These are phyloP conservation scores for Lepilemur ruficaudatus DNA, from an alignment of 2,797 vertebrate genomes.

Conservation along the genomic window DNA sequence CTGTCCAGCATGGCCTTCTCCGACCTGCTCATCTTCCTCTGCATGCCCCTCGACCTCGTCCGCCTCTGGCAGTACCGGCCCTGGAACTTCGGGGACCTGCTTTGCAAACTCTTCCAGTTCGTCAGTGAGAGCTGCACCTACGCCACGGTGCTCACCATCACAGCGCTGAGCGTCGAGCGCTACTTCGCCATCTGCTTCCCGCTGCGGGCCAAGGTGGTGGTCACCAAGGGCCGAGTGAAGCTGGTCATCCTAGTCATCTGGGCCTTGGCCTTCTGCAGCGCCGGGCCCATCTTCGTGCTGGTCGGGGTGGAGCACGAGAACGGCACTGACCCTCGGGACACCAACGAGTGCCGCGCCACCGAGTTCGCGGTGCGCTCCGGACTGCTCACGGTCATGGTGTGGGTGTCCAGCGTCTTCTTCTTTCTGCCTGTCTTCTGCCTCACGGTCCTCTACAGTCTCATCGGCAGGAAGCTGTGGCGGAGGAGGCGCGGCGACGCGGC, in stretches of 20 bases:
- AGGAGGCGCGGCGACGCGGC: slow-evolving; percentile 89
- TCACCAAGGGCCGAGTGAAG: slow-evolving; percentile 95
- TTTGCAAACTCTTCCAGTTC: slow-evolving; percentile 98
- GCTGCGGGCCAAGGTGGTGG: slow-evolving; percentile 93
- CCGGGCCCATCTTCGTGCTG: slow-evolving; percentile 95
- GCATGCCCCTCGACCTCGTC: slow-evolving; percentile 97
- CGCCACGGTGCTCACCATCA: slow-evolving; percentile 97
- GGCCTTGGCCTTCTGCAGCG: slow-evolving; percentile 92
- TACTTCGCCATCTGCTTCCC: slow-evolving; percentile 98
- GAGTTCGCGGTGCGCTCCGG: slow-evolving; percentile 95
- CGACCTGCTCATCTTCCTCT: slow-evolving; percentile 96
- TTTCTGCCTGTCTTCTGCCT: slow-evolving; percentile 98
- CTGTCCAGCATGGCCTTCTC: slow-evolving; percentile 98
- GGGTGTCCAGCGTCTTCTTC: slow-evolving; percentile 97
- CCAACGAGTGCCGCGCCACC: slow-evolving; percentile 95
- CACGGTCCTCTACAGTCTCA: slow-evolving; percentile 96
- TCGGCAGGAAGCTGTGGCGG: slow-evolving; percentile 95
- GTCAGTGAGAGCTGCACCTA: slow-evolving; percentile 98
- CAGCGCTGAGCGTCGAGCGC: slow-evolving; percentile 96
- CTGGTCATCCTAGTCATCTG: slow-evolving; percentile 93
- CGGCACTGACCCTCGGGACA: slow-evolving; percentile 88
- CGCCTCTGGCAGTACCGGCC: slow-evolving; percentile 97
- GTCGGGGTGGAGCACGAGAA: slow-evolving; percentile 95
- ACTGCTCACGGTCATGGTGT: slow-evolving; percentile 96
- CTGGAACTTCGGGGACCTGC: slow-evolving; percentile 94